A percentile compares a stretch with the other conserved stretches of the same genome.
phyloP scores from a whole-genome alignment of 2,797 vertebrate species.

The Microhierax caerulescens region DNA sequence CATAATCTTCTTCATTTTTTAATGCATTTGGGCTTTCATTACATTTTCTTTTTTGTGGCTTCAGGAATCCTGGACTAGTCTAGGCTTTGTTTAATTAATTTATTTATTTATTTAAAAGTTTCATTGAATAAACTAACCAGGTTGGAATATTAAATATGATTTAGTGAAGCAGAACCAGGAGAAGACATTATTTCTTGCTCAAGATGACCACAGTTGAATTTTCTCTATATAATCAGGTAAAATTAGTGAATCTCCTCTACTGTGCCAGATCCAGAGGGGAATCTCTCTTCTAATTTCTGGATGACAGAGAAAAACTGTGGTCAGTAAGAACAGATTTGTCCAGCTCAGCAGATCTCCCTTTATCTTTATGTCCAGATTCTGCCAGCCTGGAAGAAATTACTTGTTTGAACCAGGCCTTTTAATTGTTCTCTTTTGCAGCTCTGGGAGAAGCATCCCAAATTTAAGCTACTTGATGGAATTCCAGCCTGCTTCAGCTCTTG shows the following conservation, averaged over 20 bases:
- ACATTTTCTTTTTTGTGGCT: not conserved
- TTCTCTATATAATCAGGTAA: not conserved
- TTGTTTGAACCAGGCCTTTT: not conserved
- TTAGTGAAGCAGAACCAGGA: not conserved
- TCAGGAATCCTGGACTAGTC: not conserved
- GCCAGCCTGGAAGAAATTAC: not conserved
- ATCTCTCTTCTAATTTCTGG: constrained; percentile 8
- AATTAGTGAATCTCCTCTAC: not conserved
- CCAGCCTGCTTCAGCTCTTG: not conserved
- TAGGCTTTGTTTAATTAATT: not conserved
- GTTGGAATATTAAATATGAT: not conserved
- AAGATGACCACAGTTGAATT: not conserved
- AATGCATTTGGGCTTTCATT: not conserved
- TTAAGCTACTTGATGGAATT: not conserved
- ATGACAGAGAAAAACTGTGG: not conserved
- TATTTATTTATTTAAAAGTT: not conserved
- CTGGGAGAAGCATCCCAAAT: not conserved
- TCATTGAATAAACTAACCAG: not conserved
- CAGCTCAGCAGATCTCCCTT: constrained; percentile 6
- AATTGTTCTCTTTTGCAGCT: constrained; percentile 20
- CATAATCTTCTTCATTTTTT: not conserved
- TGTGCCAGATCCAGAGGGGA: not conserved
- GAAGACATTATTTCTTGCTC: not conserved
- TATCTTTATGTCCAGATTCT: constrained; percentile 28
- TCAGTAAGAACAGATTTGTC: not conserved